A percentile compares a stretch with the other conserved stretches of the same genome.
phyloP scores from a whole-genome alignment of 37 sponge, comb jelly and placozoan genomes.

The Dysidea cf. avara region DNA sequence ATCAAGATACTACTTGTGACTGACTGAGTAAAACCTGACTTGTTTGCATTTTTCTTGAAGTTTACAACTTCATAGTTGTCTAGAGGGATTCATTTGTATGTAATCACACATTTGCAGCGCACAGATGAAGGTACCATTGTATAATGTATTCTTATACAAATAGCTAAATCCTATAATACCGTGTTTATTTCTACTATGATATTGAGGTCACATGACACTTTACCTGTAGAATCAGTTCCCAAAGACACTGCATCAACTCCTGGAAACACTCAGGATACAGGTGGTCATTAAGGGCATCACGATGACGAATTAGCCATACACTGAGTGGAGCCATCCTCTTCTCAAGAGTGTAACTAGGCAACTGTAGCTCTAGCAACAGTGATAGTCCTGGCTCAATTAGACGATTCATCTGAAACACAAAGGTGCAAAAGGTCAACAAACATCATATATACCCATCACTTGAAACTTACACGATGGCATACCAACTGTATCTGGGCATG shows the following conservation, averaged over 20 bases:
- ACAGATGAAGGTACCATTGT: too few relatives aligned
- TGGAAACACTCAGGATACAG: conserved; percentile 57
- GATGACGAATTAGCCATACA: conserved; percentile 47
- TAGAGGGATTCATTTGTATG: too few relatives aligned
- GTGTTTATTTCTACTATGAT: too few relatives aligned
- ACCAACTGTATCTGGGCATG: conserved; percentile 48
- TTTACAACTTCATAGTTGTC: too few relatives aligned
- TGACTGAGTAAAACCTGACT: too few relatives aligned
- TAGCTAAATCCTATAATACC: too few relatives aligned
- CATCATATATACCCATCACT: not conserved
- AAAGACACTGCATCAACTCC: conserved; percentile 36
- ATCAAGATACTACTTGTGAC: too few relatives aligned
- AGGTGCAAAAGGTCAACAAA: not conserved
- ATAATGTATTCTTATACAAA: too few relatives aligned
- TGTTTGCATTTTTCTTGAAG: too few relatives aligned
- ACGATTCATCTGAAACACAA: conserved; percentile 59
- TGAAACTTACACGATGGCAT: conserved; percentile 44
- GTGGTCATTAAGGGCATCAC: conserved; percentile 52
- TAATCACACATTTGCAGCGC: too few relatives aligned
- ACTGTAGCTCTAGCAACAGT: conserved; percentile 58
- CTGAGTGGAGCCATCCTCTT: conserved; percentile 60
- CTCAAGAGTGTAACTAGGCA: conserved; percentile 45
- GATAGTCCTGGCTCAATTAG: conserved; percentile 64
- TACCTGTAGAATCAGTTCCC: conserved; percentile 61
- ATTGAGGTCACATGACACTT: too few relatives aligned